Base-by-base conservation (phyloP, 1,140 invertebrate species). In the Drosophila yakuba region DNA sequence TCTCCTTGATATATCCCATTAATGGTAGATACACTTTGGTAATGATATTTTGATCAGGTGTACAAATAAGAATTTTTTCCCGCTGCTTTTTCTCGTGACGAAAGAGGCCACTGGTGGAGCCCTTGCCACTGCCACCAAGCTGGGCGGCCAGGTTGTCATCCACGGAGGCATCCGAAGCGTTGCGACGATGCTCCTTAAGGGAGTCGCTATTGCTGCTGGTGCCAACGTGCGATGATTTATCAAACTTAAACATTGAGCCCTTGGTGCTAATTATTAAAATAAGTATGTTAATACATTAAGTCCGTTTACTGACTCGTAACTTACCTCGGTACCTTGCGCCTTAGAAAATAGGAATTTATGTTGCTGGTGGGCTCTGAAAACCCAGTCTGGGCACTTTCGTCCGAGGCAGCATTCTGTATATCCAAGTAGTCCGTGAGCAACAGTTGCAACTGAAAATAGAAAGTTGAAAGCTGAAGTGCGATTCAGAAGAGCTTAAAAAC, bases 371-470 rank as follows among this genome's bases (percentile, higher is more conserved):
- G 91, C 43, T 96, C 95, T 64, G 92, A 91, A 69, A 94, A 93
- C 52, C 93, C 93, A 8, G 94, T 91, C 84, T 94, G 94, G 50
- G 94, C 94, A 55, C 94, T 93, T 39, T 94, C 93, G 60, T 95
- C 94, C 25, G 93, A 93, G 35, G 94, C 93, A 45, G 94, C 93
- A 91, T 95, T 96, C 91, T 96, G 95, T 64, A 97, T 96, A 91
- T 97, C 96, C 61, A 98, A 93, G 93, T 98, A 98, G 82, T 97
- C 96, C 39, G 95, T 96, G 15, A 97, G 92, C 32, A 97, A 92
- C 17, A 95, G 93, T 93, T 96, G 96, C 43, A 98, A 91, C 97
- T 98, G 83, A 15, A 15, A 94, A 93, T 17, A 23, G 38, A 41
- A 25, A 14, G 17, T 20, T 25, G 1, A 6, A 35, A 6, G 0